Conservation (phyloP, 2,888 invertebrate species). For the Rotaria magnacalcarata region DNA sequence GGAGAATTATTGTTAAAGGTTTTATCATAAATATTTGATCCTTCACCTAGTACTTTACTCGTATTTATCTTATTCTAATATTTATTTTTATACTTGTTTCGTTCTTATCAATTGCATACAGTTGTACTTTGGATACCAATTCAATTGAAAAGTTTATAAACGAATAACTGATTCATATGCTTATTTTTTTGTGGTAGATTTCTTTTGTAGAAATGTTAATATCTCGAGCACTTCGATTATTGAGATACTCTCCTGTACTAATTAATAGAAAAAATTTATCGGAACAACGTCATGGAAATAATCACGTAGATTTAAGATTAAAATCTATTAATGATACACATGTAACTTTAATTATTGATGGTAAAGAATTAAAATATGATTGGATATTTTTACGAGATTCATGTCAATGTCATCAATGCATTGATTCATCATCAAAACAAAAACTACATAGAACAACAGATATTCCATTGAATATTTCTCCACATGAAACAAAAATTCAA, state of each 20-base stretch:
- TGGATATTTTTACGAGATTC: constrained; percentile 23
- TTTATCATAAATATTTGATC: neutral
- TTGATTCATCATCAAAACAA: neutral
- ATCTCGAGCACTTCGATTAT: neutral
- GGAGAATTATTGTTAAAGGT: too few relatives aligned
- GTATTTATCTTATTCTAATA: neutral
- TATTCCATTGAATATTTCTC: neutral
- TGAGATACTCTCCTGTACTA: neutral
- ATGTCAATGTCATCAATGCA: neutral
- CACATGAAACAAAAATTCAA: neutral
- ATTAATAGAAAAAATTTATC: neutral
- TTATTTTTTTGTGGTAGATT: too few relatives aligned
- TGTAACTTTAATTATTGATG: neutral
- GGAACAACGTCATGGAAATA: neutral
- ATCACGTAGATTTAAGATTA: neutral
- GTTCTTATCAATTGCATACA: neutral
- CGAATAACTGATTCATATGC: neutral
- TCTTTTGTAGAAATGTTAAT: neutral
- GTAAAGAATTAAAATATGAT: neutral
- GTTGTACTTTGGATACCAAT: neutral
- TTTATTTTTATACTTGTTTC: neutral
- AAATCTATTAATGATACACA: neutral
- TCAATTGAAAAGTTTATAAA: neutral
- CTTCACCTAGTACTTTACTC: neutral
- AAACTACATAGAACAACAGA: neutral